These are phyloP conservation scores for Cheilosia grossa DNA, from an alignment of 2,888 invertebrate species.

Conservation along the genomic window DNA sequence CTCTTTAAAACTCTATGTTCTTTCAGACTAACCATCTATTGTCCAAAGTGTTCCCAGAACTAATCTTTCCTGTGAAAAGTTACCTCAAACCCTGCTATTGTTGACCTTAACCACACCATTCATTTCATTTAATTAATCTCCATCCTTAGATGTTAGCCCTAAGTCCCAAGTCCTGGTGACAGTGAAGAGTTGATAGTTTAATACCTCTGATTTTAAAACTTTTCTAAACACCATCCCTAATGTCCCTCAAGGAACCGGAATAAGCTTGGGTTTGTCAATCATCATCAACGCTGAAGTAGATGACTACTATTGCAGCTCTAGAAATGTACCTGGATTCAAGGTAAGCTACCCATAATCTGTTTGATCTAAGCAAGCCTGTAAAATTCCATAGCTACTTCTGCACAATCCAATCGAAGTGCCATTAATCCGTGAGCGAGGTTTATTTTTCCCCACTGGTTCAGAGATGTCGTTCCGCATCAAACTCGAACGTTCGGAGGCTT, in stretches of 20 bases:
- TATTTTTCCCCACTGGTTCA: constrained; percentile 87
- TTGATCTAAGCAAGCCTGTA: not conserved
- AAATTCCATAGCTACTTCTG: constrained; percentile 79
- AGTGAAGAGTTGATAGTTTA: no score
- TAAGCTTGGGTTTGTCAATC: constrained; percentile 88
- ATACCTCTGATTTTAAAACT: no score
- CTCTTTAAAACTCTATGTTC: no score
- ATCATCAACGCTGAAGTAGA: constrained; percentile 88
- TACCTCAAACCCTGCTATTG: no score
- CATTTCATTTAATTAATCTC: no score
- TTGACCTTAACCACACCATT: no score
- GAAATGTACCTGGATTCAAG: constrained; percentile 84
- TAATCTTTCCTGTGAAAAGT: no score
- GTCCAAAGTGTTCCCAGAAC: no score
- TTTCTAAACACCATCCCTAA: no score
- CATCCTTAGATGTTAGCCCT: no score
- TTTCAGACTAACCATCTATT: no score
- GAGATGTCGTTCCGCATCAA: constrained; percentile 88
- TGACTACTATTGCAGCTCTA: constrained; percentile 92
- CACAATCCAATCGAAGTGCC: constrained; percentile 92
- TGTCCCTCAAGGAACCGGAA: constrained; percentile 84
- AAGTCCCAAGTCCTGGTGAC: no score
- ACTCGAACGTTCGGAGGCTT: constrained; percentile 87
- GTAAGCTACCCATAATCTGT: constrained; percentile 80
- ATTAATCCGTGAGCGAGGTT: constrained; percentile 89